A percentile compares a stretch with the other conserved stretches of the same genome.
Conservation (phyloP, 1,140 invertebrate species). For the Bombus confusus region DNA sequence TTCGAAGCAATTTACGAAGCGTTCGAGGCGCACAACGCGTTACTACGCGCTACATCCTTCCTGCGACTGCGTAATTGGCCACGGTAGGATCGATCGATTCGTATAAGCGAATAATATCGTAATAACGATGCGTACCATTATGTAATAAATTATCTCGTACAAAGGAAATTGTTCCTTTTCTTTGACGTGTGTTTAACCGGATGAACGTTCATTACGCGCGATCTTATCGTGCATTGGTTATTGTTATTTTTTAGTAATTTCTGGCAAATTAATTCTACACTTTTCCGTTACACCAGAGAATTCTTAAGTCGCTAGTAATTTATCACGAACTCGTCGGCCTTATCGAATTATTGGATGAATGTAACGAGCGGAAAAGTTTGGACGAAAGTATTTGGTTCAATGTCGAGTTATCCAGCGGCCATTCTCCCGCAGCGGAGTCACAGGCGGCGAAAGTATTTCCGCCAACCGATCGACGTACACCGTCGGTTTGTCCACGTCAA, state of each 20-base stretch:
- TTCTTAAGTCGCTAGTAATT: too few species aligned
- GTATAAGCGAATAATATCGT: slow-evolving; percentile 30
- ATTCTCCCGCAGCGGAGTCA: neutral
- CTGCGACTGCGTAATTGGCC: slow-evolving; percentile 27
- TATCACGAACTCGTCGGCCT: too few species aligned
- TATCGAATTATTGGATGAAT: neutral
- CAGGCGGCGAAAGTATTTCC: slow-evolving; percentile 29
- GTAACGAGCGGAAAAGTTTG: neutral
- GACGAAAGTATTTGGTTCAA: neutral
- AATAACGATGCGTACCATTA: slow-evolving; percentile 6
- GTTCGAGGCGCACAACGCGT: neutral
- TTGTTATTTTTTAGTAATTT: too few species aligned
- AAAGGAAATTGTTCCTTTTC: neutral
- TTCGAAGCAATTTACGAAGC: neutral
- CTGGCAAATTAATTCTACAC: too few species aligned
- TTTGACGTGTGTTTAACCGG: neutral
- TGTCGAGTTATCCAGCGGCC: slow-evolving; percentile 12
- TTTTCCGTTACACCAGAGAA: too few species aligned
- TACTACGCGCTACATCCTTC: slow-evolving; percentile 19
- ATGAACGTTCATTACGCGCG: neutral
- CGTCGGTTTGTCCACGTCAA: slow-evolving; percentile 26
- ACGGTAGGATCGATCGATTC: neutral
- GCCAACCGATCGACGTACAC: neutral
- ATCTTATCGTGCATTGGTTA: neutral
- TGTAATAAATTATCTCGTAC: slow-evolving; percentile 14